Evolutionary conservation across 2,888 invertebrate genomes (phyloP), one percentile per base, ranked within the genome.

Genomic region (Reticulitermes lucifugus): DNA sequence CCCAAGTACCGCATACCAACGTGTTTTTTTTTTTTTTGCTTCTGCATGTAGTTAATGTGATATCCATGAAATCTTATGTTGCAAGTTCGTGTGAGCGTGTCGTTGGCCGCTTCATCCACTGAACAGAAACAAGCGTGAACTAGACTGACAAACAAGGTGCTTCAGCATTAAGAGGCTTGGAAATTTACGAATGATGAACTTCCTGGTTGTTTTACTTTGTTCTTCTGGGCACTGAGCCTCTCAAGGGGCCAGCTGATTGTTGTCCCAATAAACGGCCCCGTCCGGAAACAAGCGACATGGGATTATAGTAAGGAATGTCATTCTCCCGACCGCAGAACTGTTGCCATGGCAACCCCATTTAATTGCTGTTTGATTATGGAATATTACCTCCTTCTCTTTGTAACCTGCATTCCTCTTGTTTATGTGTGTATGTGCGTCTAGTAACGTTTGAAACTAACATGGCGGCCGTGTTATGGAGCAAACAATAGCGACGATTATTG

Each of bases 151-250:
- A 41, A 73, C 73, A 73, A 41, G 73, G 73, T 73, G 41, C 73
- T 73, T 73, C 73, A 73, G 21, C 73, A 73, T 73, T 73, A 73
- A 73, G 41, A 73, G 73, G 73, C 4, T 73, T 41, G 12, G 73
- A 65, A 65, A 65, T 14, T 65, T n/a, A n/a, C 7, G 65, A 65
- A n/a, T 65, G 25, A n/a, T 65, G 73, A 73, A 41, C 41, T 73
- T 73, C 3, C 41, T 73, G 35, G 14, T 73, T 73, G 35, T 73
- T 73, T 71, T 29, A 7, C 73, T 21, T 3, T 73, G 73, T 41
- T 73, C 41, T 21, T 65, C 65, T n/a, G n/a, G 60, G 25, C 25
- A 5, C 25, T n/a, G 1, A n/a, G 18, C 9, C 41, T 18, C 73
- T 73, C 73, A 41, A 73, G 73, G 5, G 73, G 73, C 73, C 41